Percentiles rank a stretch among this genome's conserved stretches.
phyloP scores from a whole-genome alignment of 2,113 vertebrate species.

The Platysteira castanea region DNA sequence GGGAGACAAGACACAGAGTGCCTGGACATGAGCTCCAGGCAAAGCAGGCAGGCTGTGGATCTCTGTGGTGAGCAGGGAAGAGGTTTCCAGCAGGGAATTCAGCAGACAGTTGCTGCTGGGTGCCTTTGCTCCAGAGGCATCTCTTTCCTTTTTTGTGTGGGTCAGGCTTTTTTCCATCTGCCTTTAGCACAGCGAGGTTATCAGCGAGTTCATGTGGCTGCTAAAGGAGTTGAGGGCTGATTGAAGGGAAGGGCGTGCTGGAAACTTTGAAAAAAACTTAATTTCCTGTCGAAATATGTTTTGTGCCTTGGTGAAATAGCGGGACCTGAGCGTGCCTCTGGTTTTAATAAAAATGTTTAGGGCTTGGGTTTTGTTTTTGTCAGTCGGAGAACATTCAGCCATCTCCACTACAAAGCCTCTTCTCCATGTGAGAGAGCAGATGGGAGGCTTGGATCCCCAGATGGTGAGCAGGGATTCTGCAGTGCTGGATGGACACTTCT shows the following conservation, averaged over 20 bases:
- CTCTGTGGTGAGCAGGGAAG: neutral
- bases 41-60: neutral
- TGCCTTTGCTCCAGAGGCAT: neutral
- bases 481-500: neutral
- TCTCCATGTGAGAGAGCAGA: neutral
- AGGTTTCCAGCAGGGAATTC: neutral
- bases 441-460: neutral
- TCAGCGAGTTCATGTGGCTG: constrained; percentile 17
- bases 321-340: constrained; percentile 13
- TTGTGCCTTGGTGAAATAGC: constrained; percentile 37
- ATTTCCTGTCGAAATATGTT: constrained; percentile 53
- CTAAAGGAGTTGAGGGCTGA: constrained; percentile 5
- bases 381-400: neutral
- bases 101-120: neutral
- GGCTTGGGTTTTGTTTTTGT: constrained; percentile 11
- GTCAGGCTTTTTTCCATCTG: neutral
- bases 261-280: constrained; percentile 40
- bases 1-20: fast-evolving
- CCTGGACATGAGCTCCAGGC: neutral
- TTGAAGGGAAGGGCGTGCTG: neutral
- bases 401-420: constrained; percentile 14
- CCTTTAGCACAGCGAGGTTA: constrained; percentile 8
- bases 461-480: neutral
- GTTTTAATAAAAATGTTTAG: constrained; percentile 53
- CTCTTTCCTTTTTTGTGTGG: neutral